Evolutionary conservation across 2,797 vertebrate species (phyloP), one percentile per base, ranked within the genome.

Genomic region (Notoglanidium macrostoma): DNA sequence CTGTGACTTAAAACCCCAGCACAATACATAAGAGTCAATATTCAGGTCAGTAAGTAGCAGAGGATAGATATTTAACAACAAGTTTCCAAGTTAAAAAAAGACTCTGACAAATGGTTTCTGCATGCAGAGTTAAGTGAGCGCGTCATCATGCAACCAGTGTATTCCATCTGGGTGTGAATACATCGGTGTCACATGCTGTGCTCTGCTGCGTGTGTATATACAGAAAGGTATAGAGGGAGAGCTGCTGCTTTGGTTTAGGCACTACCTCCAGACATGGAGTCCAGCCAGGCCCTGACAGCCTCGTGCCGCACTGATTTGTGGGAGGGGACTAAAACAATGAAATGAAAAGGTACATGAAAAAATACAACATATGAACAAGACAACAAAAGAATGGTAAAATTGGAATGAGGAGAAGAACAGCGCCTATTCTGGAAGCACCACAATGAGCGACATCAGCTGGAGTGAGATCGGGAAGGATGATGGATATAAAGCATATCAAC

Each of bases 281-380:
- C 98, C 97, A 99, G 96, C 98, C 98, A 99, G 96, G 98, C 97
- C 96, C 97, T 96, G 94, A 99, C 98, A 89, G 97, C 97, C 92
- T 98, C 97, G 88, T 95, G 97, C 93, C 97, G 97, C 92, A 96
- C 86, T 94, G 97, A 98, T 89, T 96, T 96, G 95, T 96, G 97
- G 96, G 96, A 96, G 77, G 96, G 96, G 91, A 95, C 98, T 99
- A 97, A 92, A 93, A 92, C 89, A 88, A 88, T 76, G 81, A 90
- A 92, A 93, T 90, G 89, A 86, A 84, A 74, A 90, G 44, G 91
- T 87, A 94, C 91, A 91, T 93, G 92, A 94, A 93, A 93, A 90
- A 92, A 93, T 87, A 93, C 89, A 90, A 92, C 49, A 91, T 94
- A 85, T 91, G 89, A 21, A 86, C 57, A 77, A 70, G 29, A 94